These are phyloP conservation scores for Anolis apletophallus DNA, from an alignment of 2,797 vertebrate species.

Conservation along the genomic window DNA sequence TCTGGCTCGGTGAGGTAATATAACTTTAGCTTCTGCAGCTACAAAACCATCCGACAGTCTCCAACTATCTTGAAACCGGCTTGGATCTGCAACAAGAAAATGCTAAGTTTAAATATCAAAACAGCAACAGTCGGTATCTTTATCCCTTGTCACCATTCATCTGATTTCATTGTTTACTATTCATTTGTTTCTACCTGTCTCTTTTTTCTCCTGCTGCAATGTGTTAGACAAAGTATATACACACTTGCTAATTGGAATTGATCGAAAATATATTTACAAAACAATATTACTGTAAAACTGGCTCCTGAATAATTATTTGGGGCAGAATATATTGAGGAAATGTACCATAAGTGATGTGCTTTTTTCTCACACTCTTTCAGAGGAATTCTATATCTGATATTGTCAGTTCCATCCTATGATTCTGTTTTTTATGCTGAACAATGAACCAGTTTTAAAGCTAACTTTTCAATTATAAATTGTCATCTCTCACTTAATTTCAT, in stretches of 20 bases:
- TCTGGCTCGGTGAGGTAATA: slow-evolving; percentile 94
- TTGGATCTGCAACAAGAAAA: slow-evolving; percentile 84
- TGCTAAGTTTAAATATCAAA: background rate
- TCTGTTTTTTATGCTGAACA: too few species aligned
- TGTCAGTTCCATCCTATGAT: too few species aligned
- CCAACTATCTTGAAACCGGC: slow-evolving; percentile 97
- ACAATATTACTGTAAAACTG: too few species aligned
- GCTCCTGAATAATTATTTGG: too few species aligned
- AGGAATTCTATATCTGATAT: too few species aligned
- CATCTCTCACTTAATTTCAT: too few species aligned
- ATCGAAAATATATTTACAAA: background rate
- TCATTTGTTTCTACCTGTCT: background rate
- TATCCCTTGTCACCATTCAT: background rate
- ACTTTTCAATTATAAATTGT: too few species aligned
- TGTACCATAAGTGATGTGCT: too few species aligned
- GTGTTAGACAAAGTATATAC: too few species aligned
- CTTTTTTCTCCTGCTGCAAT: background rate
- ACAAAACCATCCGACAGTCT: slow-evolving; percentile 97
- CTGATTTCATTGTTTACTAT: background rate
- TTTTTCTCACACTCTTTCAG: too few species aligned
- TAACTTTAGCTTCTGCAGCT: slow-evolving; percentile 95
- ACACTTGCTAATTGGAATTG: background rate
- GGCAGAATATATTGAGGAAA: too few species aligned
- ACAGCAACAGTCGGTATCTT: background rate
- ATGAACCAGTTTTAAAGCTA: too few species aligned